Percentiles rank a stretch among this genome's conserved stretches.
Conservation (phyloP, 2,113 vertebrate genomes). For the Microcebus ravelobensis region DNA sequence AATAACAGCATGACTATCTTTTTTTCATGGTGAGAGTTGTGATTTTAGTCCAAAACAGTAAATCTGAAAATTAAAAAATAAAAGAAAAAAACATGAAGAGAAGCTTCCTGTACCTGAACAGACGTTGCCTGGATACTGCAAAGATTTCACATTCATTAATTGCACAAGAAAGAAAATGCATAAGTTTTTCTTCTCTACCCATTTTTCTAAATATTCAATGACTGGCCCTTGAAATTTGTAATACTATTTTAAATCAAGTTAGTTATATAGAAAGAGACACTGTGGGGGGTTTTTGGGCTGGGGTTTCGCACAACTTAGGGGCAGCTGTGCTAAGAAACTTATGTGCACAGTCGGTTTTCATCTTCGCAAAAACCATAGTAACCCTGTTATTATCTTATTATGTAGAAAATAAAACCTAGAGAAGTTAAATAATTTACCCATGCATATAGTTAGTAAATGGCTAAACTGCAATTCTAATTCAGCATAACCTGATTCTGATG, state of each 20-base stretch:
- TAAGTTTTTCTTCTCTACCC: background rate
- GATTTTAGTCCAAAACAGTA: conserved; percentile 18
- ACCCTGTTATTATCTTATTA: background rate
- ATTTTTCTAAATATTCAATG: conserved; percentile 14
- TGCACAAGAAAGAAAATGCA: background rate
- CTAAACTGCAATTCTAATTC: background rate
- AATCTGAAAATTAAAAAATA: background rate
- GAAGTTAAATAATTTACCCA: background rate
- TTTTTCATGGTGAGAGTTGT: background rate
- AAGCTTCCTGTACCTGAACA: background rate
- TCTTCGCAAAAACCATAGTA: background rate
- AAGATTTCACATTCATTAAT: background rate
- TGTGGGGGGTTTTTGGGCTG: background rate
- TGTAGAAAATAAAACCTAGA: background rate
- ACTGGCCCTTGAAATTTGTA: background rate
- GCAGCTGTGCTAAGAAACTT: background rate
- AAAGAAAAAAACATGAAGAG: background rate
- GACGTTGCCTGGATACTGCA: background rate
- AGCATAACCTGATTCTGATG: background rate
- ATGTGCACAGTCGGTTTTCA: background rate
- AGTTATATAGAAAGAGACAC: background rate
- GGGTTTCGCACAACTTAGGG: background rate
- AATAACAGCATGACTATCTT: background rate
- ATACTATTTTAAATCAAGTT: background rate
- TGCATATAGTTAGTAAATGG: background rate